These are phyloP conservation scores for Coenonympha glycerion DNA, from an alignment of 2,888 invertebrate species.

Conservation along the genomic window DNA sequence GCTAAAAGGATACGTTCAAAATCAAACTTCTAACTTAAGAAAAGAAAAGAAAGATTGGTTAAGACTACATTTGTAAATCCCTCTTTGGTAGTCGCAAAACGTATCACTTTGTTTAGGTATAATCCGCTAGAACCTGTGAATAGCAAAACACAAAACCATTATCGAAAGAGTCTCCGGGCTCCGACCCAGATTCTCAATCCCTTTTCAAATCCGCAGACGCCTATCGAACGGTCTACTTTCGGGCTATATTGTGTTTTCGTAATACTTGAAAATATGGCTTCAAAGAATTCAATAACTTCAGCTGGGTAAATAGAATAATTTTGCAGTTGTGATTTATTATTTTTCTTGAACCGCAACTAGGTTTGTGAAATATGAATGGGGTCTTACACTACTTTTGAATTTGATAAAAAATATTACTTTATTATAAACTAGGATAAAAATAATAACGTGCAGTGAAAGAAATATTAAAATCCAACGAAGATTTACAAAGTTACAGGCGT, in stretches of 20 bases:
- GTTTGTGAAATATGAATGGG: no score
- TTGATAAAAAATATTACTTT: no score
- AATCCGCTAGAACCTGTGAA: conserved; percentile 3
- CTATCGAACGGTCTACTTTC: conserved; percentile 23
- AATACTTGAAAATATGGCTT: conserved; percentile 13
- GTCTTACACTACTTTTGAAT: no score
- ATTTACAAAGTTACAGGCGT: no score
- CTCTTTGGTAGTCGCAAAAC: not conserved
- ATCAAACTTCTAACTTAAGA: no score
- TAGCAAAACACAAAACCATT: conserved; percentile 18
- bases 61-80: no score
- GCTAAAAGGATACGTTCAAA: no score
- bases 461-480: no score
- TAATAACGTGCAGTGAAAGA: no score
- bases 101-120: not conserved
- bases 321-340: conserved; percentile 3
- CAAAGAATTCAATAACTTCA: conserved; percentile 16
- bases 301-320: conserved; percentile 5
- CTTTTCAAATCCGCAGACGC: conserved; percentile 18
- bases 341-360: not conserved
- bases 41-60: no score
- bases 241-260: conserved; percentile 22
- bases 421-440: no score
- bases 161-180: conserved; percentile 14
- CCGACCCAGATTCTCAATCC: conserved; percentile 20